Base-by-base conservation (phyloP, 2,888 invertebrate genomes). In the Plebejus melissa region DNA sequence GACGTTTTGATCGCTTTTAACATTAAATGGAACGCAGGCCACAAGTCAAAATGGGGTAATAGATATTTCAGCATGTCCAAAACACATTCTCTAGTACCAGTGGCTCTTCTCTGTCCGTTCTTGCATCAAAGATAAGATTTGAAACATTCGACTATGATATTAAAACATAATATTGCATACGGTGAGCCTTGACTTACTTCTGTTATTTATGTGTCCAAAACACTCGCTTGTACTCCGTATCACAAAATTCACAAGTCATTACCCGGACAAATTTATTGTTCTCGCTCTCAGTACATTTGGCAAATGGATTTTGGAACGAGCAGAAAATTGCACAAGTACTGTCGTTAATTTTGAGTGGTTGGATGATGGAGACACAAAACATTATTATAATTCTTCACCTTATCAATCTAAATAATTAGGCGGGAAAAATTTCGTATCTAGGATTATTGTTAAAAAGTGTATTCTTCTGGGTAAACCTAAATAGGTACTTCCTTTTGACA, bases 271-370 rank as follows among this genome's bases (percentile, higher is more conserved):
- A 65, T 65, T 65, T 65, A 60, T 60, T 60, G 60, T 65, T 32
- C 54, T 65, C 32, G 32, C 65, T 28, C 60, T 65, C 60, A 32
- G 65, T 65, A 65, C 65, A 65, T 65, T 65, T 65, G 65, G 32
- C 65, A 36, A 65, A 65, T 36, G 65, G 65, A 65, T 65, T 65
- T 65, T 65, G 65, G 32, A 65, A 65, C 32, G 65, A 65, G 65
- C 32, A 36, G 32, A 65, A 65, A 65, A 36, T 65, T 65, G 32
- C 13, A 11, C 28, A 32, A 65, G 65, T 65, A 65, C 28, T 65
- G 32, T 65, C 13, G 13, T 65, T 32, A 65, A 65, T 65, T 60
- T 1, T 60, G 22, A 28, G 28, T 28, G 28, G 28, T 28, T 22
- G 22, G 28, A 60, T 60, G 60, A 60, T 58, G 16, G 46, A 46